These are phyloP conservation scores for Stercorarius parasiticus DNA, from an alignment of 2,113 vertebrate genomes.

Conservation along the genomic window DNA sequence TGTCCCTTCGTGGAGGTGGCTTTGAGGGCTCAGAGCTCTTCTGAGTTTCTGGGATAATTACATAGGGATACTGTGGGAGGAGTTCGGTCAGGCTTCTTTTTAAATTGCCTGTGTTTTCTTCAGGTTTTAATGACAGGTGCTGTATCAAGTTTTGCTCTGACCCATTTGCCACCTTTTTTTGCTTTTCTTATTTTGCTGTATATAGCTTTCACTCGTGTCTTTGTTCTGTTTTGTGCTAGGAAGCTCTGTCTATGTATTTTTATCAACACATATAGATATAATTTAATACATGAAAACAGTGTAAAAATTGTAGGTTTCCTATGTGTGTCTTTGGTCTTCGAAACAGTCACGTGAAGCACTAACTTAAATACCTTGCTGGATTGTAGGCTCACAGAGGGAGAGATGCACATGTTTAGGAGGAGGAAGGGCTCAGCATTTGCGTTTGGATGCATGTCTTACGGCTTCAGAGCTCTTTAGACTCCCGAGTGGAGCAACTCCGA, in stretches of 20 bases:
- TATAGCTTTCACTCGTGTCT: neutral
- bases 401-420: neutral
- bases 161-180: neutral
- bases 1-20: neutral
- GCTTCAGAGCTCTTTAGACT: conserved; percentile 49
- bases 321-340: neutral
- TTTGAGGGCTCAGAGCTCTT: neutral
- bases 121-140: neutral
- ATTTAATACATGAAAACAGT: neutral
- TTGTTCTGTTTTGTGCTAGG: neutral
- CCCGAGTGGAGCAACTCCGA: conserved; percentile 7
- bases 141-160: neutral
- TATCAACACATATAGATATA: neutral
- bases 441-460: conserved; percentile 42
- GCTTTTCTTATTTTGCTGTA: neutral
- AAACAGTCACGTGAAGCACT: neutral
- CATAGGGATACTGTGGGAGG: fast-evolving
- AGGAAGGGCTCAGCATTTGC: conserved; percentile 41
- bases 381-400: neutral
- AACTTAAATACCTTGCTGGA: neutral
- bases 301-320: neutral
- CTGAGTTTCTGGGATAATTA: neutral
- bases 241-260: neutral
- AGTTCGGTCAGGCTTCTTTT: neutral
- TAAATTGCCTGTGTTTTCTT: neutral